Evolutionary conservation across 2,797 vertebrate species (phyloP).

Genomic region (Remorina albescens): DNA sequence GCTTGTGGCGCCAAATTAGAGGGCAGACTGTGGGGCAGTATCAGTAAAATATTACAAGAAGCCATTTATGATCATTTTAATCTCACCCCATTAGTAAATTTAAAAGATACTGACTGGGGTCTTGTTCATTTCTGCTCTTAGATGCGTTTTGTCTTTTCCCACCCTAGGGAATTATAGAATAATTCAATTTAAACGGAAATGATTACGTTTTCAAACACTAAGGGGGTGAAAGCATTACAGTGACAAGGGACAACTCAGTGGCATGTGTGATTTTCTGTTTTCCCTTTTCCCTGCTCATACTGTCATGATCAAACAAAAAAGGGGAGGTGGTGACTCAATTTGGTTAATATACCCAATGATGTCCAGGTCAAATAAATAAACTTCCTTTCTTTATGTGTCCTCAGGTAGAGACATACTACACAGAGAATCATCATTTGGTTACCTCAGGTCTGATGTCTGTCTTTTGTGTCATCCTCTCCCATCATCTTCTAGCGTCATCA

Average conservation of each 20-base stretch:
- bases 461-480: conserved; percentile 1
- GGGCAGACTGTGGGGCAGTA: conserved; percentile 18
- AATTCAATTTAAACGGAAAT: conserved; percentile 17
- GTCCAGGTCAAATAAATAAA: neutral
- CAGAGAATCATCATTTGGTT: neutral
- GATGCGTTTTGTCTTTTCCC: neutral
- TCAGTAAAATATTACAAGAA: conserved; percentile 26
- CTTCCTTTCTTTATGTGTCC: neutral
- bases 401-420: neutral
- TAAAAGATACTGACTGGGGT: neutral
- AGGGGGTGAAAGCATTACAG: neutral
- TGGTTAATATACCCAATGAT: neutral
- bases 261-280: neutral
- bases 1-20: conserved; percentile 4
- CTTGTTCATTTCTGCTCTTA: neutral
- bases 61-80: conserved; percentile 27
- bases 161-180: conserved; percentile 22
- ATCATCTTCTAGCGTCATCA: neutral
- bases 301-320: neutral
- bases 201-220: neutral
- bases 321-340: neutral
- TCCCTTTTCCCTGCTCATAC: neutral
- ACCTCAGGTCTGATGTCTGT: conserved; percentile 1
- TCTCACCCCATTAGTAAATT: conserved; percentile 15
- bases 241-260: neutral